Base-by-base conservation (phyloP, 2,888 invertebrate species). In the Apamea crenata region DNA sequence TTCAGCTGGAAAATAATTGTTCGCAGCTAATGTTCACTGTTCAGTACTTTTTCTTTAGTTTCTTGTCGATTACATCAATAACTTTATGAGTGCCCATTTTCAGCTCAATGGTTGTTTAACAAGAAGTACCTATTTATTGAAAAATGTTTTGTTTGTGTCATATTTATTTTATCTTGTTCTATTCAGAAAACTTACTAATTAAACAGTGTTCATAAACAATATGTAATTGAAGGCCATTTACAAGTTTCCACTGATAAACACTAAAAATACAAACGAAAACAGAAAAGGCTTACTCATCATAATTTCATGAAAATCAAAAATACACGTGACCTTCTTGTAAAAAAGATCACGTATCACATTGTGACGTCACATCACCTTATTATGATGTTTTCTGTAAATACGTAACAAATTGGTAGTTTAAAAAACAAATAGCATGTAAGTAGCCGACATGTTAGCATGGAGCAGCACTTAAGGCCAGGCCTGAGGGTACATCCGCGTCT, bases 401-500 rank as follows among this genome's bases (percentile, higher is more conserved):
- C 6, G 53, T 76, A 66, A 70, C 61, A 81, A 80, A 79, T 81
- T 82, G 72, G 63, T 63, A 83, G 79, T 84, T 86, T 85, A 79
- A 82, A 82, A 85, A 83, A 67, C 73, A 81, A 82, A 88, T 84
- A 79, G 80, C 69, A 83, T 87, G 78, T 88, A 85, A 92, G 91
- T 88, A 80, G 87, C 88, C 74, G 81, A 87, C 88, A 90, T 90
- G 91, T 90, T 89, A 88, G 82, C 85, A 81, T 88, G 88, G 80
- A 91, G 91, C 90, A 89, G 90, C 90, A 86, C 91, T 91, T 84
- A 84, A 89, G 86, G 89, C 88, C 79, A 81, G 83, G 89, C 90
- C 87, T 82, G 89, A 87, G 90, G 87, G 90, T 90, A 90, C 85
- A 91, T 91, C 91, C 92, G 91, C 89, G 91, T 90, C 91, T 91